phyloP scores from a whole-genome alignment of 2,113 vertebrate species.

The Spea multiplicata region DNA sequence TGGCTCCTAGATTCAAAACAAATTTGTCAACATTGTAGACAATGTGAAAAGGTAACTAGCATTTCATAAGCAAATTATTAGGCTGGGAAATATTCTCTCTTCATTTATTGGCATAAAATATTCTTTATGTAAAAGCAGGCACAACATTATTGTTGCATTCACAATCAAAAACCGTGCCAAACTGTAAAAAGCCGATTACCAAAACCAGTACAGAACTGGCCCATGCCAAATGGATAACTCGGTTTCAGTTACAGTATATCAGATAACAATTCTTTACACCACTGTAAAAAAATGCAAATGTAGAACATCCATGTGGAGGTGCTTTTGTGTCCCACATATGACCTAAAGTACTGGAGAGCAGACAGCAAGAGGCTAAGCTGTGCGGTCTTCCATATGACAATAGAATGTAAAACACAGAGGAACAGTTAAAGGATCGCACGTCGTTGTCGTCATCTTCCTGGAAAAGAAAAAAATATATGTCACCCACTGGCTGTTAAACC shows the following conservation, averaged over 20 bases:
- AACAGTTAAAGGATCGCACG: slow-evolving; percentile 14
- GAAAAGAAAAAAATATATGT: neutral
- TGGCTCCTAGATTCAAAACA: too few relatives aligned
- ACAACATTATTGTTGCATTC: neutral
- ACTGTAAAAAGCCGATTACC: neutral
- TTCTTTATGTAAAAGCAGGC: neutral
- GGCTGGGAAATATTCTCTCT: too few relatives aligned
- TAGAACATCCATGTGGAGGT: neutral
- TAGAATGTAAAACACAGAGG: slow-evolving; percentile 10
- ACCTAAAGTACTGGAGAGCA: neutral
- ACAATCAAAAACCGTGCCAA: too few relatives aligned
- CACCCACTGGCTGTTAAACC: too few relatives aligned
- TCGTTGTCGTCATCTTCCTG: neutral
- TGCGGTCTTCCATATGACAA: neutral
- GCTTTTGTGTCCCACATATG: neutral
- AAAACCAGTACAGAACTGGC: neutral
- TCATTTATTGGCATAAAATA: neutral
- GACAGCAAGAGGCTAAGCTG: neutral
- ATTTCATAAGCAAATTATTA: too few relatives aligned
- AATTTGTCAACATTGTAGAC: too few relatives aligned
- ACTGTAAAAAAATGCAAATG: neutral
- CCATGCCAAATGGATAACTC: neutral
- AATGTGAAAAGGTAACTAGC: too few relatives aligned
- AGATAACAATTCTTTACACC: neutral
- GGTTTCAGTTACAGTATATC: neutral